Conservation (phyloP, 2,797 vertebrate species). For the Sebastes aleutianus region DNA sequence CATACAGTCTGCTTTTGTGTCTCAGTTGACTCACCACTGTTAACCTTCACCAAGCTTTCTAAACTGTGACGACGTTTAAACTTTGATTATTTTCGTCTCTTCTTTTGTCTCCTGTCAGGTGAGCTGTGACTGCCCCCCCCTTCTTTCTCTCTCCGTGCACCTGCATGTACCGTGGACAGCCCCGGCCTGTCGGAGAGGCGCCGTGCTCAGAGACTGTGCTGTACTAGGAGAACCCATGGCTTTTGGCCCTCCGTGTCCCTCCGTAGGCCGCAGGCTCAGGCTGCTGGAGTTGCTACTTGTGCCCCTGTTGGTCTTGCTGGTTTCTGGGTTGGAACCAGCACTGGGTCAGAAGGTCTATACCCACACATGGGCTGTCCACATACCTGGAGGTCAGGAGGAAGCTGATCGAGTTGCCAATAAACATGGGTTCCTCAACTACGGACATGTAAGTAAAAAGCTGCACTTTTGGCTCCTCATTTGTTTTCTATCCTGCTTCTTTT, state of each 20-base stretch:
- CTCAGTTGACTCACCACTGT: background rate
- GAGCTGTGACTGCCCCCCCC: slow-evolving; percentile 63
- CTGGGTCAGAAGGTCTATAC: slow-evolving; percentile 87
- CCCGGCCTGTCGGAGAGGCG: slow-evolving; percentile 58
- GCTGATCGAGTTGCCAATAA: slow-evolving; percentile 87
- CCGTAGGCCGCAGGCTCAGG: slow-evolving; percentile 86
- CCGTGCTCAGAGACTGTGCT: slow-evolving; percentile 67
- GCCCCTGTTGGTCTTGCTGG: slow-evolving; percentile 81
- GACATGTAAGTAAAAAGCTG: slow-evolving; percentile 84
- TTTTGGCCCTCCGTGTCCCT: slow-evolving; percentile 68
- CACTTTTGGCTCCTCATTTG: background rate
- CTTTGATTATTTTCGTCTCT: background rate
- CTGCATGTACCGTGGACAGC: slow-evolving; percentile 67
- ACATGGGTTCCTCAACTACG: slow-evolving; percentile 92
- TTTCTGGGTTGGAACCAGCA: slow-evolving; percentile 77
- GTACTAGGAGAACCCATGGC: slow-evolving; percentile 72
- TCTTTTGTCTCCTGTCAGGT: slow-evolving; percentile 62
- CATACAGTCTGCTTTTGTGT: slow-evolving; percentile 2
- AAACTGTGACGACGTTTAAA: background rate
- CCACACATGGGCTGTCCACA: slow-evolving; percentile 95
- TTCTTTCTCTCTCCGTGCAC: slow-evolving; percentile 54
- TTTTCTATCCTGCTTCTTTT: background rate
- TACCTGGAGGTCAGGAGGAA: slow-evolving; percentile 85
- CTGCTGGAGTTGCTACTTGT: slow-evolving; percentile 82
- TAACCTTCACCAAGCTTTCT: background rate